Base-by-base conservation (phyloP, 2,888 invertebrate species). In the Trachelus stipa region DNA sequence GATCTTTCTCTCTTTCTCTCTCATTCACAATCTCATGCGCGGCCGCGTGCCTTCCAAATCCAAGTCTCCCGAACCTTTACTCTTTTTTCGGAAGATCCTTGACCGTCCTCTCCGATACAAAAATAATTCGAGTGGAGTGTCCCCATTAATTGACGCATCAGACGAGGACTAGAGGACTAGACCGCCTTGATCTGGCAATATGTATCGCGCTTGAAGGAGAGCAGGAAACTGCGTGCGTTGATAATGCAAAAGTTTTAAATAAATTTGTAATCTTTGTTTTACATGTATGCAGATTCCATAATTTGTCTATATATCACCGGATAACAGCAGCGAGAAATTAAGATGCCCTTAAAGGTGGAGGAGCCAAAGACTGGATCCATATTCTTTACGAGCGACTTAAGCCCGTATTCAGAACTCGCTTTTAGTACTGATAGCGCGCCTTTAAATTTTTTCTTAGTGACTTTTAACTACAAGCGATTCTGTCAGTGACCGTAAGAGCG, bases 1-100 rank as follows among this genome's bases (percentile, higher is more conserved):
- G 73, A 56, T 77, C 76, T 34, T 79, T 79, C 81, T 79, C 81
- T 79, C 74, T 77, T 74, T 73, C 79, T 76, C 79, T 77, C 79
- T 68, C 79, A 73, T 76, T 33, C 76, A 56, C 74, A 56, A 56
- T 9, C 9, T 56, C 23, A 23, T 23, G 56, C 56, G 56, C 56
- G 56, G 56, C 56, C 56, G 56, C 56, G 56, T 23, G 9, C 6
- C 23, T 56, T 56, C 56, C 23, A 9, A 56, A 56, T 23, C 4
- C 12, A 78, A 75, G 40, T 73, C 69, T 73, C 73, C 9, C 73
- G 37, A 77, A 69, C 30, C 34, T 69, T 75, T 31, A 69, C 23
- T 68, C 30, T 33, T 33, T 12, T 34, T 56, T 23, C 75, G 68
- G 31, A 71, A 23, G 35, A 37, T 23, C 37, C 40, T 73, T 23